These are phyloP conservation scores for Acanthococcus lagerstroemiae DNA, from an alignment of 2,888 invertebrate species.

Conservation along the genomic window DNA sequence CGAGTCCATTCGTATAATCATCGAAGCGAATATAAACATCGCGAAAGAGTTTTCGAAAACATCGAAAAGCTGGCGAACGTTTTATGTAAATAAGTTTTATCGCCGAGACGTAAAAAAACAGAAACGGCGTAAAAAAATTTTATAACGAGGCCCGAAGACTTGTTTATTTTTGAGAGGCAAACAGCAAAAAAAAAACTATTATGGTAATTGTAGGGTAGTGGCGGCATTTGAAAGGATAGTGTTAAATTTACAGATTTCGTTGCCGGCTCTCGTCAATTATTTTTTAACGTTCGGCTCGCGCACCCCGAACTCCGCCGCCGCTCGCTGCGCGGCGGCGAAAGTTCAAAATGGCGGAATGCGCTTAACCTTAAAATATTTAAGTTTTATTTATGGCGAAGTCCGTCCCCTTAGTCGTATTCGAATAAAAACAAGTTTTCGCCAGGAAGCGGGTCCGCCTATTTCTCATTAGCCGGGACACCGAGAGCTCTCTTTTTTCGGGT, in stretches of 20 bases:
- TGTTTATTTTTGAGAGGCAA: conserved; percentile 21
- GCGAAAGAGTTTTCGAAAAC: neutral
- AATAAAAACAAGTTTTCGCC: conserved; percentile 17
- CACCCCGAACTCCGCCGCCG: too few relatives aligned
- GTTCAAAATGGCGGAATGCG: conserved; percentile 21
- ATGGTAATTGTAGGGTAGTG: neutral
- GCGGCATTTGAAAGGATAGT: neutral
- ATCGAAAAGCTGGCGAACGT: neutral
- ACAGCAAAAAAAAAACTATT: neutral
- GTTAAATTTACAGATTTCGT: too few relatives aligned
- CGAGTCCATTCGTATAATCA: neutral
- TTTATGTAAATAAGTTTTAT: conserved; percentile 25
- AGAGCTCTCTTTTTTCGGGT: conserved; percentile 4
- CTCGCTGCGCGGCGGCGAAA: conserved; percentile 4
- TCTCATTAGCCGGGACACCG: conserved; percentile 18
- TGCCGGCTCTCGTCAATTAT: too few relatives aligned
- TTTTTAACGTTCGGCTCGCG: too few relatives aligned
- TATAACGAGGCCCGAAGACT: conserved; percentile 23
- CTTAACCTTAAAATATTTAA: conserved; percentile 16
- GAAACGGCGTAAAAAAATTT: neutral
- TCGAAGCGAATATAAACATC: neutral
- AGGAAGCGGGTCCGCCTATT: conserved; percentile 19
- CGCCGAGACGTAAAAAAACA: conserved; percentile 7
- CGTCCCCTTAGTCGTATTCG: conserved; percentile 16
- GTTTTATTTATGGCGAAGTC: conserved; percentile 18